Conservation (phyloP, 2,888 invertebrate genomes). For the Nebria salina region DNA sequence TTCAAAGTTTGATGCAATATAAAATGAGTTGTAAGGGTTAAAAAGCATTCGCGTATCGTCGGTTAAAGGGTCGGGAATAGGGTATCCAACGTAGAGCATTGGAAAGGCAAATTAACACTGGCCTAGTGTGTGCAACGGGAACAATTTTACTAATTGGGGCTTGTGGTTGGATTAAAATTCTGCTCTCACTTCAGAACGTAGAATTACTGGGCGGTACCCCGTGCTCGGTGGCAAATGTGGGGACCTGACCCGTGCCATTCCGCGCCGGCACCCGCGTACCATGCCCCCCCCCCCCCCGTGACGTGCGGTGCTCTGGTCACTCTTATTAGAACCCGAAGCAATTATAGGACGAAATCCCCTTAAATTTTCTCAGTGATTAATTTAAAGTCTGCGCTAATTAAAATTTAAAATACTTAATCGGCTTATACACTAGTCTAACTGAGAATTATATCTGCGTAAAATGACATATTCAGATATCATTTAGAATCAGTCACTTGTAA, state of each 20-base stretch:
- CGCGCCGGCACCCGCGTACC: slow-evolving; percentile 4
- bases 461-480: background rate
- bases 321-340: slow-evolving; percentile 32
- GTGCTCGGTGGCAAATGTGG: background rate
- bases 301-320: slow-evolving; percentile 19
- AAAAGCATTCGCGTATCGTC: background rate
- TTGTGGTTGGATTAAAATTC: slow-evolving; percentile 46
- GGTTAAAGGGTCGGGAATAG: background rate
- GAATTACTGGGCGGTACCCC: slow-evolving; percentile 24
- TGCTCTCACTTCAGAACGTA: slow-evolving; percentile 43
- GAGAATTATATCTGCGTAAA: background rate
- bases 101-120: slow-evolving; percentile 40
- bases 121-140: slow-evolving; percentile 24
- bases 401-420: slow-evolving; percentile 25
- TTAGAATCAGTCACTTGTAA: background rate
- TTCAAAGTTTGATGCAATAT: background rate
- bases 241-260: background rate
- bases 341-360: slow-evolving; percentile 37
- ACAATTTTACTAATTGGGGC: slow-evolving; percentile 46
- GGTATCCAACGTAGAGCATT: background rate
- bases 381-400: slow-evolving; percentile 33
- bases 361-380: slow-evolving; percentile 30
- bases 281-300: too few species aligned
- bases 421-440: background rate
- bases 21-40: background rate